A percentile compares a stretch with the other conserved stretches of the same genome.
Conservation (phyloP, 2,113 vertebrate genomes). For the Chloroceryle aenea region DNA sequence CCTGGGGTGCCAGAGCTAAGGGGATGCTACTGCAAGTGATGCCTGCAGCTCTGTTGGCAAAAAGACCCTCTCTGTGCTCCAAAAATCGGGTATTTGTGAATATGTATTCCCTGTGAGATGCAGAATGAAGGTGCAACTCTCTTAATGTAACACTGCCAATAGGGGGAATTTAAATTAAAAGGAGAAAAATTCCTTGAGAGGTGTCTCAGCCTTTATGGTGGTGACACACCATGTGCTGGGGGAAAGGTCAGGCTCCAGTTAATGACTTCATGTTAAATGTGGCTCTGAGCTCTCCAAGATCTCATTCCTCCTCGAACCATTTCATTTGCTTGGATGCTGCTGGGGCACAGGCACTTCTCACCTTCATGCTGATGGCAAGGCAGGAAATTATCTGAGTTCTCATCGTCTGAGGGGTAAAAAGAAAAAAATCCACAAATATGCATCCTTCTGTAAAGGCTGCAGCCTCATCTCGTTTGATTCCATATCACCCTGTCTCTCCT, state of each 20-base stretch:
- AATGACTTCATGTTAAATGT: neutral
- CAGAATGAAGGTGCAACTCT: neutral
- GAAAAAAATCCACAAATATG: neutral
- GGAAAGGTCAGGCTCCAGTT: neutral
- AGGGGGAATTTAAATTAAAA: neutral
- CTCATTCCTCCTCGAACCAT: neutral
- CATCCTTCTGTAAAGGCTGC: neutral
- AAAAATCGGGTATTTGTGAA: neutral
- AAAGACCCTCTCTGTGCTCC: neutral
- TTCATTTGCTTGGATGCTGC: neutral
- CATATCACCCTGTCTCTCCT: neutral
- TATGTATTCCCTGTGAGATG: rapidly evolving
- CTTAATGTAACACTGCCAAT: neutral
- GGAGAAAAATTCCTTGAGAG: neutral
- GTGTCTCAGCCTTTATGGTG: neutral
- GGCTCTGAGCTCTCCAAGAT: neutral
- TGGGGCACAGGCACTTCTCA: neutral
- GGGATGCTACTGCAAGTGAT: neutral
- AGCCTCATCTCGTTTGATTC: neutral
- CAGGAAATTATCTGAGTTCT: neutral
- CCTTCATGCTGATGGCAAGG: neutral
- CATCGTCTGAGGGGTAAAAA: neutral
- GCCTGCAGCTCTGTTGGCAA: neutral
- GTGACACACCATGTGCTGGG: neutral
- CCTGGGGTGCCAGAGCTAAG: neutral